A percentile compares a stretch with the other conserved stretches of the same genome.
phyloP scores from a whole-genome alignment of 1,140 invertebrate species.

The Camponotus floridanus region DNA sequence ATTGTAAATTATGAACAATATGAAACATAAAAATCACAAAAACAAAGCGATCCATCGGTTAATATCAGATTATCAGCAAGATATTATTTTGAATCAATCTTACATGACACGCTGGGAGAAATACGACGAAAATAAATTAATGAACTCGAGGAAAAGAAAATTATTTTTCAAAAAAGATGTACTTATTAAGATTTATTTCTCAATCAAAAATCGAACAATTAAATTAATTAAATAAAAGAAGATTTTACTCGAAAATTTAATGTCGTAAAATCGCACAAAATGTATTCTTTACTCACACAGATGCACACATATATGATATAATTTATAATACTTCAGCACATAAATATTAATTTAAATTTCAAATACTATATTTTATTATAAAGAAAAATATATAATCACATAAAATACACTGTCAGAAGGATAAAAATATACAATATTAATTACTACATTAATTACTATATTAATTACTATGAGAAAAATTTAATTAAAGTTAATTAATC shows the following conservation, averaged over 20 bases:
- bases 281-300: no score
- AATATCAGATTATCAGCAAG: constrained; percentile 39
- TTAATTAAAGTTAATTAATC: no score
- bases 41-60: constrained; percentile 19
- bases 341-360: background rate
- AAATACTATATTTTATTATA: background rate
- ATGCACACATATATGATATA: no score
- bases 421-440: no score
- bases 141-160: background rate
- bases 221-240: background rate
- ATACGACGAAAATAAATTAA: constrained; percentile 25
- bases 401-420: no score
- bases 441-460: no score
- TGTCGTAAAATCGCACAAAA: no score
- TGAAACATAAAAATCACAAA: constrained; percentile 19
- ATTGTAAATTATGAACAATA: constrained; percentile 44
- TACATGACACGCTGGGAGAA: constrained; percentile 28
- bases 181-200: background rate
- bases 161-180: background rate
- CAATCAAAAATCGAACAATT: background rate
- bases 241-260: no score
- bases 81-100: constrained; percentile 39
- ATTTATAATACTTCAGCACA: background rate
- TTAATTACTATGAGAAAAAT: no score
- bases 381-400: background rate